phyloP scores from a whole-genome alignment of 2,888 invertebrate species.

The Slavum lentiscoides region DNA sequence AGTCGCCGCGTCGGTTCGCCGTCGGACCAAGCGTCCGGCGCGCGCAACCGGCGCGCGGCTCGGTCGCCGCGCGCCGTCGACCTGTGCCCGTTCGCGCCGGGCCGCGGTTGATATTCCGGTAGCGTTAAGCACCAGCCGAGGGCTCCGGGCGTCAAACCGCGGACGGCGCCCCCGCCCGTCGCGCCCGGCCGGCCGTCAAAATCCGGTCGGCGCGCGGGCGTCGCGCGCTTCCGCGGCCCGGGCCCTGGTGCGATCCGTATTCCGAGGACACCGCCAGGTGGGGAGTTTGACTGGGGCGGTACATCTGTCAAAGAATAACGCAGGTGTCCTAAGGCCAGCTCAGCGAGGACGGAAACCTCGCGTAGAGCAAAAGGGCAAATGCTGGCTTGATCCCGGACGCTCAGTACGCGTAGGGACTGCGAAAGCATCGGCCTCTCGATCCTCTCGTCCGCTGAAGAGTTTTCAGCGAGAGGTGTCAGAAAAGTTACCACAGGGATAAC shows the following conservation, averaged over 20 bases:
- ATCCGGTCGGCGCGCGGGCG: background rate
- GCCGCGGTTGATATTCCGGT: constrained; percentile 22
- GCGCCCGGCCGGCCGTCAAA: constrained; percentile 22
- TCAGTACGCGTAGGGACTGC: constrained; percentile 68
- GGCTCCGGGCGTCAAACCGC: constrained; percentile 29
- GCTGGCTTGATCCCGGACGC: constrained; percentile 68
- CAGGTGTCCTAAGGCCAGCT: constrained; percentile 69
- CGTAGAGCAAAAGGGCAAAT: constrained; percentile 73
- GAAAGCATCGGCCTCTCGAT: constrained; percentile 62
- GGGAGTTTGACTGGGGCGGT: constrained; percentile 72
- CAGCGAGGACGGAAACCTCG: constrained; percentile 72
- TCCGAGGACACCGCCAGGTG: constrained; percentile 67
- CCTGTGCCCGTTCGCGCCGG: constrained; percentile 20
- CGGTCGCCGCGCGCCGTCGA: constrained; percentile 54
- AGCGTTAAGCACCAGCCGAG: constrained; percentile 29
- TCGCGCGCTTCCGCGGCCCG: background rate
- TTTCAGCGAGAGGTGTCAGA: constrained; percentile 71
- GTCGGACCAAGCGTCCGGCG: background rate
- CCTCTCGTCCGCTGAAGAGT: constrained; percentile 63
- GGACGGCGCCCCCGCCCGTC: background rate
- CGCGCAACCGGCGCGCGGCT: constrained; percentile 58
- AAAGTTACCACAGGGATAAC: constrained; percentile 75
- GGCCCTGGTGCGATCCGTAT: constrained; percentile 61
- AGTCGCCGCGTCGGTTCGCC: constrained; percentile 28
- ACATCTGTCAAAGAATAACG: constrained; percentile 71